These are phyloP conservation scores for Acanthornis magna DNA, from an alignment of 2,797 vertebrate species.

Conservation along the genomic window DNA sequence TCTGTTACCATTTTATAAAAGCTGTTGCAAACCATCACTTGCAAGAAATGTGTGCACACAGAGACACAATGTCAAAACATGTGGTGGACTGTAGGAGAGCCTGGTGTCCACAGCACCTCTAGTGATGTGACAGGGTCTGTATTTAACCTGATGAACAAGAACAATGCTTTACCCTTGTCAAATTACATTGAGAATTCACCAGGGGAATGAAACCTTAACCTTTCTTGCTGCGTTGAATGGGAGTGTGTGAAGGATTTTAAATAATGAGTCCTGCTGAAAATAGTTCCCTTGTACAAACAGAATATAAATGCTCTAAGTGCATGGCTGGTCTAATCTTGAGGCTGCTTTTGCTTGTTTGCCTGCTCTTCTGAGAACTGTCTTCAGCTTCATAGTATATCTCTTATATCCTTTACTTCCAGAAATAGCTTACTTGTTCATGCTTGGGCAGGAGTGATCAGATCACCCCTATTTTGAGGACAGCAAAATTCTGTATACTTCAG, in stretches of 20 bases:
- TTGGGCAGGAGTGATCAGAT: background rate
- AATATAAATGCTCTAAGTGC: background rate
- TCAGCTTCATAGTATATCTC: background rate
- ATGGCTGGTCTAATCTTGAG: background rate
- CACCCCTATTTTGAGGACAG: background rate
- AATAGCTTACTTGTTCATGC: background rate
- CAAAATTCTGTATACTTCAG: background rate
- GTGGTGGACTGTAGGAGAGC: background rate
- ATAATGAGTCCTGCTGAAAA: conserved; percentile 29
- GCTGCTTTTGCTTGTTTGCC: background rate
- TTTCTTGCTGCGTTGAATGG: background rate
- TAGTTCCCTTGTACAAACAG: background rate
- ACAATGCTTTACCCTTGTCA: background rate
- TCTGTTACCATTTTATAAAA: background rate
- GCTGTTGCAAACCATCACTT: background rate
- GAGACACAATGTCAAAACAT: background rate
- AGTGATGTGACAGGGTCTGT: background rate
- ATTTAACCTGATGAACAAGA: background rate
- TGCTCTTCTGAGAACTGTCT: background rate
- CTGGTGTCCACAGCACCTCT: background rate
- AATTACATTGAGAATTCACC: background rate
- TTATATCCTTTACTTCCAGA: background rate
- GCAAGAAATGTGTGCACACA: background rate
- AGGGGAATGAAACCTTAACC: background rate
- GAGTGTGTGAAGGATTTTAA: background rate